Evolutionary conservation across 2,113 vertebrate species (phyloP).

Genomic region (Vidua macroura): DNA sequence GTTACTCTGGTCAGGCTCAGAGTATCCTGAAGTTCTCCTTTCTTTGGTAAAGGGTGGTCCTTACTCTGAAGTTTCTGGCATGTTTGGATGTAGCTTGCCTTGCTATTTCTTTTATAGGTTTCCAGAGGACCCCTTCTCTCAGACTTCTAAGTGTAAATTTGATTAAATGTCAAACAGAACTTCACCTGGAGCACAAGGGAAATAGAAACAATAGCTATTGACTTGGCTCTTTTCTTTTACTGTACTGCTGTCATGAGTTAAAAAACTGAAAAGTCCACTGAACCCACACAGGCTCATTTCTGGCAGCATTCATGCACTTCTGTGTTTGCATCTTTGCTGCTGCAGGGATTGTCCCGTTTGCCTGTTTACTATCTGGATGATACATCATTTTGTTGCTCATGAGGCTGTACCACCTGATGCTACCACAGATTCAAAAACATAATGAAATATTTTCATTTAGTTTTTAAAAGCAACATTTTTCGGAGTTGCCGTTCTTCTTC

Average conservation of each 20-base stretch:
- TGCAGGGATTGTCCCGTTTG: neutral
- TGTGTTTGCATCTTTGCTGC: neutral
- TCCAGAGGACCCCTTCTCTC: neutral
- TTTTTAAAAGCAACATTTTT: neutral
- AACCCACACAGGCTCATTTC: neutral
- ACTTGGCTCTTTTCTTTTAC: neutral
- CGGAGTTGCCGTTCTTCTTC: neutral
- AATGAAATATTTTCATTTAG: neutral
- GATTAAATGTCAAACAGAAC: neutral
- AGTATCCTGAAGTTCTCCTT: neutral
- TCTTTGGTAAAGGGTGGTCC: neutral
- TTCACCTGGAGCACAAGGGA: neutral
- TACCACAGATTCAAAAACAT: neutral
- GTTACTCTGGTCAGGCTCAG: neutral
- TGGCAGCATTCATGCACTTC: neutral
- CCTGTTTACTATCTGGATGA: neutral
- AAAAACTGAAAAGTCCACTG: neutral
- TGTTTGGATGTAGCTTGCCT: neutral
- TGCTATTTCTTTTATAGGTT: neutral
- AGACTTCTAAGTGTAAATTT: neutral
- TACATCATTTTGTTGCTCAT: neutral
- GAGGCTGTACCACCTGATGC: neutral
- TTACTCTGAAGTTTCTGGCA: neutral
- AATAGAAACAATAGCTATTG: neutral
- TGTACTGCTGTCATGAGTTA: neutral